Base-by-base conservation (phyloP, 2,797 vertebrate species). In the Eulemur albifrons region DNA sequence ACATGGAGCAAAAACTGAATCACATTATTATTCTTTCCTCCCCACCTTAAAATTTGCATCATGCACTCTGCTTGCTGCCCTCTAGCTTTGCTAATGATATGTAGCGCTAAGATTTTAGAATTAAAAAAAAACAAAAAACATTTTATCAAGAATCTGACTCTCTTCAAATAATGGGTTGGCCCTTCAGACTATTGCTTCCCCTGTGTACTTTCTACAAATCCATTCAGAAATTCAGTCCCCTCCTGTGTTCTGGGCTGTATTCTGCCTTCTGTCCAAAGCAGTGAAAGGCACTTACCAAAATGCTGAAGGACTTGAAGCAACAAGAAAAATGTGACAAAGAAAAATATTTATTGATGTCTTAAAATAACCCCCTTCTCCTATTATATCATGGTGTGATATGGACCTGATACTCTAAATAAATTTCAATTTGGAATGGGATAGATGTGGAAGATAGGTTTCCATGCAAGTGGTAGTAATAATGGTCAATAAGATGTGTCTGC, bases 381-480 rank as follows among this genome's bases (percentile, higher is more conserved):
- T 54, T 17, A 43, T 70, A 30, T 92, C 75, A 73, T 40, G 21
- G 18, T 40, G 8, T 69, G 48, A 38, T 20, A 45, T 75, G 48
- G 67, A 82, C 30, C 11, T 76, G n/a, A 43, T 57, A 84, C 57
- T 54, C 18, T 32, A 70, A 45, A 67, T 57, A n/a, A 89, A 83
- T 96, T 77, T 94, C 80, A 45, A 0, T 52, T 77, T 90, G 73
- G 59, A 82, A 30, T 12, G 87, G 43, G 52, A 72, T 93, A 20
- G 17, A 73, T 96, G 38, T 88, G 70, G 45, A 80, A 89, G 15
- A 50, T 61, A 90, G 12, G 84, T 88, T 88, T 90, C 76, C 83
- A 27, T 65, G 25, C 27, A 85, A 69, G 5, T 48, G 50, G 65
- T 90, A 35, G 84, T 30, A 85, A 83, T 52, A 77, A 90, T 88